phyloP scores from a whole-genome alignment of 2,113 vertebrate species.

The Menura novaehollandiae region DNA sequence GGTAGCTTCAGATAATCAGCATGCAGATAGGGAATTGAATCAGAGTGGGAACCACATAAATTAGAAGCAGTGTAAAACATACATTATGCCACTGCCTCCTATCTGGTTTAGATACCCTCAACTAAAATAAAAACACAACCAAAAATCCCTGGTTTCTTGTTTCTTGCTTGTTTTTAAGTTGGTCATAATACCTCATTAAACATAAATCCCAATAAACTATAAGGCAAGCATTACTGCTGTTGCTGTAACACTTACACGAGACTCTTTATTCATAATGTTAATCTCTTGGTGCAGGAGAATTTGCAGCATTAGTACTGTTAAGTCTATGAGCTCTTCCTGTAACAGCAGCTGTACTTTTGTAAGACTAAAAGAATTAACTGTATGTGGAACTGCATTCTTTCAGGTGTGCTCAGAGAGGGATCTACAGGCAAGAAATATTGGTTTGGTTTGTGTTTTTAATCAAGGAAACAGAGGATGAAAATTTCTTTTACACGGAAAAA shows the following conservation, averaged over 20 bases:
- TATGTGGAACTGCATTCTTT: neutral
- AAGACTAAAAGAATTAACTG: neutral
- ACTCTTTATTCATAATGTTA: neutral
- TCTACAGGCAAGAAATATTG: neutral
- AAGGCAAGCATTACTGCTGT: neutral
- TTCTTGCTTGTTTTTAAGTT: neutral
- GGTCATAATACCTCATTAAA: neutral
- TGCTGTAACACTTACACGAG: neutral
- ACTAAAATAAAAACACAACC: neutral
- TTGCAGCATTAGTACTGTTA: neutral
- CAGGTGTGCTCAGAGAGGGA: neutral
- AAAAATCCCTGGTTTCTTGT: neutral
- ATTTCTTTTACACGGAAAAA: neutral
- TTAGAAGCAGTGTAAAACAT: neutral
- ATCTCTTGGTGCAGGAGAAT: neutral
- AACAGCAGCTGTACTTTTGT: neutral
- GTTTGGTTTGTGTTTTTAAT: neutral
- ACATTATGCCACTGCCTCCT: neutral
- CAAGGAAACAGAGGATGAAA: neutral
- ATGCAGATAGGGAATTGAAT: neutral
- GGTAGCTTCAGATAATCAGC: neutral
- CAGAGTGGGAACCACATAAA: neutral
- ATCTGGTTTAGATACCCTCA: neutral
- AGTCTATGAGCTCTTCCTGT: conserved; percentile 13
- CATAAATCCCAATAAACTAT: neutral